phyloP scores from a whole-genome alignment of 2,888 invertebrate species.

The Gymnoscelis rufifasciata region DNA sequence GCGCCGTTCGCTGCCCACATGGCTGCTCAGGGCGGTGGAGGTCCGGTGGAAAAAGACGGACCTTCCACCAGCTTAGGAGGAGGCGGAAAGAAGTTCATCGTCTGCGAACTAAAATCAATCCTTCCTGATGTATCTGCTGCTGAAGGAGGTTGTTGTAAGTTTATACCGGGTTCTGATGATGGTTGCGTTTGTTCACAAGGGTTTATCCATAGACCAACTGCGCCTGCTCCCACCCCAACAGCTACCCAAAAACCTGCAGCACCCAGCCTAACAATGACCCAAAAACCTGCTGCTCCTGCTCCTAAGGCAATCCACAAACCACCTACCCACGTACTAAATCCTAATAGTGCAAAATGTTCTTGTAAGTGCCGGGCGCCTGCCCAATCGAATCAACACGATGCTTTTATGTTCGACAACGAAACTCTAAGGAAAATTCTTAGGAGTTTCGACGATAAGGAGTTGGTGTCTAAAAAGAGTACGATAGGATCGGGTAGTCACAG shows the following conservation, averaged over 20 bases:
- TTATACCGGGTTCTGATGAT: slow-evolving; percentile 30
- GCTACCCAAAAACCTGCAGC: too few relatives aligned
- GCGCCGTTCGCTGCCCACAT: slow-evolving; percentile 54
- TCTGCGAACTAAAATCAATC: slow-evolving; percentile 67
- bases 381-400: slow-evolving; percentile 30
- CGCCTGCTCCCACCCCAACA: slow-evolving; percentile 13
- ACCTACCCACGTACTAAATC: slow-evolving; percentile 9
- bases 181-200: slow-evolving; percentile 24
- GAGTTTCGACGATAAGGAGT: slow-evolving; percentile 47
- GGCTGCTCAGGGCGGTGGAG: slow-evolving; percentile 38
- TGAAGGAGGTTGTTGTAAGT: slow-evolving; percentile 63
- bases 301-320: slow-evolving; percentile 17
- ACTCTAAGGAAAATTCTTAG: slow-evolving; percentile 44
- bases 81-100: slow-evolving; percentile 67
- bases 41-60: slow-evolving; percentile 36
- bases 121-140: slow-evolving; percentile 42
- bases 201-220: slow-evolving; percentile 11
- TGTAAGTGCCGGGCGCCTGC: slow-evolving; percentile 30
- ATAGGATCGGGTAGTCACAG: slow-evolving; percentile 42
- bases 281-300: slow-evolving; percentile 27
- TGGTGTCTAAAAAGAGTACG: slow-evolving; percentile 26
- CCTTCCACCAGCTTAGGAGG: slow-evolving; percentile 37
- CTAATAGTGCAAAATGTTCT: slow-evolving; percentile 27
- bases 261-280: too few relatives aligned
- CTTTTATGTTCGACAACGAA: slow-evolving; percentile 50